Conservation (phyloP, 2,113 vertebrate genomes). For the Ornithorhynchus anatinus region DNA sequence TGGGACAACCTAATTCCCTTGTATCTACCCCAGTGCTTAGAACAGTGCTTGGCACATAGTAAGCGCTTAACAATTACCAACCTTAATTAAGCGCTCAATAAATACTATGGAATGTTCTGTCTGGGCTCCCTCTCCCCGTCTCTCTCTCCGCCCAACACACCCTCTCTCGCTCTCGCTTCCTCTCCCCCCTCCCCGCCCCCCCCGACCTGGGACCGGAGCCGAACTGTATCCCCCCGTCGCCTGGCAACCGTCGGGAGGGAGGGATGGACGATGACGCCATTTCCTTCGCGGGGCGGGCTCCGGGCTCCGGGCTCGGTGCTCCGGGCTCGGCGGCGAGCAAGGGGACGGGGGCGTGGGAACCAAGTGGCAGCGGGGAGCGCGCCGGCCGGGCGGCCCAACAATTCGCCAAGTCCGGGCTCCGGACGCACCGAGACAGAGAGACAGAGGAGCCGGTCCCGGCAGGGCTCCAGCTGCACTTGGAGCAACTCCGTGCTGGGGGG, state of each 20-base stretch:
- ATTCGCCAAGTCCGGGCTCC: slow-evolving; percentile 41
- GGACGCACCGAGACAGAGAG: not conserved
- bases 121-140: too few relatives aligned
- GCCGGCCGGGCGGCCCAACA: slow-evolving; percentile 37
- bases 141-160: too few relatives aligned
- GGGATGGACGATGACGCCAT: slow-evolving; percentile 70
- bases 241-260: slow-evolving; percentile 60
- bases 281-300: slow-evolving; percentile 64
- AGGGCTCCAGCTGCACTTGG: slow-evolving; percentile 1
- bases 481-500: slow-evolving; percentile 7
- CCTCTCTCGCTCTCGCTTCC: not conserved
- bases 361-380: not conserved
- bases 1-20: too few relatives aligned
- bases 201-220: not conserved
- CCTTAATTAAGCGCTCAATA: too few relatives aligned
- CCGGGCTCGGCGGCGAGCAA: not conserved
- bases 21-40: too few relatives aligned
- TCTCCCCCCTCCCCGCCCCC: not conserved
- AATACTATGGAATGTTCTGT: too few relatives aligned
- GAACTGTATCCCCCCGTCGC: slow-evolving; percentile 69
- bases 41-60: too few relatives aligned
- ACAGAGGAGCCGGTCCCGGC: not conserved
- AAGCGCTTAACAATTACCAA: too few relatives aligned
- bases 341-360: not conserved
- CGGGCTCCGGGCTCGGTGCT: not conserved